A percentile compares a stretch with the other conserved stretches of the same genome.
These are phyloP conservation scores for Philonicus albiceps DNA, from an alignment of 2,888 invertebrate species.

Conservation along the genomic window DNA sequence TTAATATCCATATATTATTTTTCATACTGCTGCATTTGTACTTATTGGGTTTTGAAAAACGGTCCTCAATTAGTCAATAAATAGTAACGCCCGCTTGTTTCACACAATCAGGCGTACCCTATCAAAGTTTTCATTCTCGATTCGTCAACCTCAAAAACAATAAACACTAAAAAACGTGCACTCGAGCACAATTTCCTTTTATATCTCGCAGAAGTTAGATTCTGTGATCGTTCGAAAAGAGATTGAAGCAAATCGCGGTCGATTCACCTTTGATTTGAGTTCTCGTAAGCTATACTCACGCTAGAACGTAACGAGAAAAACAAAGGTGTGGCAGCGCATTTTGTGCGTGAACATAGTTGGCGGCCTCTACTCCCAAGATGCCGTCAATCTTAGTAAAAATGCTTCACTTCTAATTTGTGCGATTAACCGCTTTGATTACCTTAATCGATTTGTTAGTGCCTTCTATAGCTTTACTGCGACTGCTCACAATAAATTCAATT, in stretches of 20 bases:
- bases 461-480: not conserved
- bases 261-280: not conserved
- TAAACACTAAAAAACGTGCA: not conserved
- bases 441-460: constrained; percentile 8
- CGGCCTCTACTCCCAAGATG: not conserved
- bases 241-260: not conserved
- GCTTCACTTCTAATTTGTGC: not conserved
- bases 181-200: not conserved
- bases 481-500: not conserved
- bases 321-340: constrained; percentile 4
- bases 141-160: not conserved
- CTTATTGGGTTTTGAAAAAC: not conserved
- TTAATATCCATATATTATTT: not conserved
- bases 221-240: not conserved
- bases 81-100: not conserved
- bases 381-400: not conserved
- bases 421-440: not conserved
- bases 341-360: not conserved
- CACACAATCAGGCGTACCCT: not conserved
- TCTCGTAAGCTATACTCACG: not conserved
- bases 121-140: not conserved
- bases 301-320: not conserved
- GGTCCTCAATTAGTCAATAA: not conserved
- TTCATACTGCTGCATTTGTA: not conserved
- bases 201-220: not conserved